phyloP scores from a whole-genome alignment of 2,888 invertebrate species.

The Azorinus chamasolen region DNA sequence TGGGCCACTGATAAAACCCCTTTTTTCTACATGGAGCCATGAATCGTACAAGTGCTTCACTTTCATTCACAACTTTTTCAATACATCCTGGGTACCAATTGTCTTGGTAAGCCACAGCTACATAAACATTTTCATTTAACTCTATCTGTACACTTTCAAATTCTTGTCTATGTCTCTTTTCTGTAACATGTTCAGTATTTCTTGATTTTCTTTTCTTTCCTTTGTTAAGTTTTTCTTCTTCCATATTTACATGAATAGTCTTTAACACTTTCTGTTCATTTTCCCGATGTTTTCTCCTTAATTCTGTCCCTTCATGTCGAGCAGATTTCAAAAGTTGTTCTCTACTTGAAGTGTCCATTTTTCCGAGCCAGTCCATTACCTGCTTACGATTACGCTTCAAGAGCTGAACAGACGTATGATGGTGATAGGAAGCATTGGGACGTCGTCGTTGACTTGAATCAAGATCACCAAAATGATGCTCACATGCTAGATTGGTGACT shows the following conservation, averaged over 20 bases:
- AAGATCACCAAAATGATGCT: conserved; percentile 68
- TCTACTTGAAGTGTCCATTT: conserved; percentile 24
- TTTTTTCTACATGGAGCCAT: conserved; percentile 7
- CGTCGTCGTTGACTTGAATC: conserved; percentile 53
- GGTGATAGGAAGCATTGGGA: conserved; percentile 60
- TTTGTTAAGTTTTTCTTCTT: conserved; percentile 9
- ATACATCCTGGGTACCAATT: conserved; percentile 27
- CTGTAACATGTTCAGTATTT: too few relatives aligned
- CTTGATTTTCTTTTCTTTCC: too few relatives aligned
- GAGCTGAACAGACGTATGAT: conserved; percentile 62
- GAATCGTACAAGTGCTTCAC: too few relatives aligned
- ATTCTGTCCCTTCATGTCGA: conserved; percentile 31
- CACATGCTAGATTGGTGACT: conserved; percentile 63
- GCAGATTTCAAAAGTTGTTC: conserved; percentile 25
- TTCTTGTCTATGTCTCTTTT: too few relatives aligned
- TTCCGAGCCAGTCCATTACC: conserved; percentile 47
- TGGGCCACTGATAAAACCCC: conserved; percentile 14
- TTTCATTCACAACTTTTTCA: neutral
- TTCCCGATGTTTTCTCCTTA: conserved; percentile 18
- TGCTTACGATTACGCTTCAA: conserved; percentile 51
- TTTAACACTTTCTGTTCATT: conserved; percentile 28
- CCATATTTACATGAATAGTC: conserved; percentile 28
- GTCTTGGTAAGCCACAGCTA: conserved; percentile 27
- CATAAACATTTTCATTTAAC: conserved; percentile 25
- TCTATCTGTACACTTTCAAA: too few relatives aligned